These are phyloP conservation scores for Rhyacophila evoluta DNA, from an alignment of 2,888 invertebrate genomes.

Conservation along the genomic window DNA sequence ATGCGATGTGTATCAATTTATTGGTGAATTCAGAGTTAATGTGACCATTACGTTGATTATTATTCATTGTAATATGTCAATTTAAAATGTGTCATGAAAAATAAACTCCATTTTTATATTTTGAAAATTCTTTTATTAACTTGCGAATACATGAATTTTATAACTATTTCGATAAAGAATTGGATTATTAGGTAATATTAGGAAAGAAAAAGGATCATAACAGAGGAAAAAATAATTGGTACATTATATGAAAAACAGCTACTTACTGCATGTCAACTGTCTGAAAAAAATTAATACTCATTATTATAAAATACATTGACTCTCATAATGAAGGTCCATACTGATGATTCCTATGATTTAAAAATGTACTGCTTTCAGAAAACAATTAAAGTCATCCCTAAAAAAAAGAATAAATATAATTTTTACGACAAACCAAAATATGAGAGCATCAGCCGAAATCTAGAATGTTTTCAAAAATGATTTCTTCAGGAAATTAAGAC, in stretches of 20 bases:
- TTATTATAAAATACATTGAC: not conserved
- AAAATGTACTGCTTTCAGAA: too few species aligned
- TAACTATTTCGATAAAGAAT: conserved; percentile 11
- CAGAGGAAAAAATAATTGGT: not conserved
- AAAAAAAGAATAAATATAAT: too few species aligned
- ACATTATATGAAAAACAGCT: not conserved
- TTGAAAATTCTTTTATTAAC: not conserved
- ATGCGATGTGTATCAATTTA: too few species aligned
- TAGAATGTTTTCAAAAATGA: too few species aligned
- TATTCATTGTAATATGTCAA: too few species aligned
- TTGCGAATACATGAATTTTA: conserved; percentile 2
- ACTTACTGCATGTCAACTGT: not conserved
- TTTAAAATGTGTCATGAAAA: conserved; percentile 15
- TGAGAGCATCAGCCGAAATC: too few species aligned
- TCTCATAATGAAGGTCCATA: not conserved
- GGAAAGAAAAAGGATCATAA: not conserved
- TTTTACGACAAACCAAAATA: too few species aligned
- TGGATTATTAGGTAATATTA: not conserved
- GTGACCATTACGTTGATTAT: too few species aligned
- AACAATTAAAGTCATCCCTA: too few species aligned
- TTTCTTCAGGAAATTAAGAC: too few species aligned
- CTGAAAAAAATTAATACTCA: not conserved
- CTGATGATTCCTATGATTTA: not conserved
- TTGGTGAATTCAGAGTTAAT: too few species aligned
- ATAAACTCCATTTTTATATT: not conserved